Percentiles rank a stretch among this genome's conserved stretches.
These are phyloP conservation scores for Arge pagana DNA, from an alignment of 2,888 invertebrate species.

Conservation along the genomic window DNA sequence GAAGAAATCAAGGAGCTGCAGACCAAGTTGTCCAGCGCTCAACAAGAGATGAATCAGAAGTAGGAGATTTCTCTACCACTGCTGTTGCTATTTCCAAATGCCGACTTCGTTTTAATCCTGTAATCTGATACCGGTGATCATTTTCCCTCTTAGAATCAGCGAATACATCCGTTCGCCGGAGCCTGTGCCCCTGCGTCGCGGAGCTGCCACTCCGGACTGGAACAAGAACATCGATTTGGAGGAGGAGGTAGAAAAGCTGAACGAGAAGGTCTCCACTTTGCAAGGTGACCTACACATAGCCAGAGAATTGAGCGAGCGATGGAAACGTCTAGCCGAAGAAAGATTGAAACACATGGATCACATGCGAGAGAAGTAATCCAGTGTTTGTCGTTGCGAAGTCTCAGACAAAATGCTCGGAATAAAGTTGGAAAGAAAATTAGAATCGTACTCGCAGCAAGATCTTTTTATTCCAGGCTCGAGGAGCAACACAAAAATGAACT, in stretches of 20 bases:
- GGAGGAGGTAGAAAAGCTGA: constrained; percentile 62
- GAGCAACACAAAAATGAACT: constrained; percentile 68
- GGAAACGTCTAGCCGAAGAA: constrained; percentile 71
- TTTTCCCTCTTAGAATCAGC: not conserved
- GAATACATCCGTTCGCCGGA: constrained; percentile 9
- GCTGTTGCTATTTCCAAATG: too few species aligned
- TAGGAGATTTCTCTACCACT: constrained; percentile 27
- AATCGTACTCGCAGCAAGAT: too few species aligned
- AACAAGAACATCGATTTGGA: constrained; percentile 61
- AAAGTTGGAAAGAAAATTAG: too few species aligned
- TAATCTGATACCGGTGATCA: too few species aligned
- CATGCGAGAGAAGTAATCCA: constrained; percentile 57
- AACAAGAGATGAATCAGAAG: constrained; percentile 49
- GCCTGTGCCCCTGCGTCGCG: not conserved
- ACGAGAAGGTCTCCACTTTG: constrained; percentile 59
- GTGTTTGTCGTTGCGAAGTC: not conserved
- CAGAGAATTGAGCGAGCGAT: constrained; percentile 64
- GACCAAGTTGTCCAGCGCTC: constrained; percentile 35
- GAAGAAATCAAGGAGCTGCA: constrained; percentile 61
- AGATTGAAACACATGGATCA: constrained; percentile 70
- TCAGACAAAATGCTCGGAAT: not conserved
- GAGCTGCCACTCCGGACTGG: constrained; percentile 55
- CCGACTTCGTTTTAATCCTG: constrained; percentile 16
- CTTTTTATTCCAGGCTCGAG: constrained; percentile 58
- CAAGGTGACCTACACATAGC: constrained; percentile 62